Conservation (phyloP, 1,140 invertebrate species). For the Zaprionus nigranus region DNA sequence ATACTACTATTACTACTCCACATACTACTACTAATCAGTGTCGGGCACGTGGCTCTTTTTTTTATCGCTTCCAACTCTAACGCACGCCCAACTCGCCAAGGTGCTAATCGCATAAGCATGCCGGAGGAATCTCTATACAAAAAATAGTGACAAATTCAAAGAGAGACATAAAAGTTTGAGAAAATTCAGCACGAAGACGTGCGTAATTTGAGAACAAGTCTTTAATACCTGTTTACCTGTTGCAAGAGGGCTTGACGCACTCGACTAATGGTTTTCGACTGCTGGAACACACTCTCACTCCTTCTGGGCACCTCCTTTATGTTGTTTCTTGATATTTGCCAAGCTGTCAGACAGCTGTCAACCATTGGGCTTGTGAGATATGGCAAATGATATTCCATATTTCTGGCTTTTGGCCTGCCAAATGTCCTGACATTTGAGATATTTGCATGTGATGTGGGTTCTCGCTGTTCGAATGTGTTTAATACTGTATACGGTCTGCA, state of each 20-base stretch:
- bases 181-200: not conserved
- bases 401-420: not conserved
- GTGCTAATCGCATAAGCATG: slow-evolving; percentile 72
- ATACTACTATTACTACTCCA: not conserved
- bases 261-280: slow-evolving; percentile 4
- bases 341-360: slow-evolving; percentile 26
- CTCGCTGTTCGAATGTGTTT: not conserved
- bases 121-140: slow-evolving; percentile 39
- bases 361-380: not conserved
- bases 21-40: not conserved
- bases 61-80: slow-evolving; percentile 16
- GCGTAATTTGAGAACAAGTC: not conserved
- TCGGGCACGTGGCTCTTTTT: slow-evolving; percentile 30
- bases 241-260: not conserved
- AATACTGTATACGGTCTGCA: not conserved
- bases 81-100: slow-evolving; percentile 42
- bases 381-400: slow-evolving; percentile 11
- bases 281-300: not conserved
- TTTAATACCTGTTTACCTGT: not conserved
- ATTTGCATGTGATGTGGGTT: slow-evolving; percentile 14
- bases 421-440: slow-evolving; percentile 1
- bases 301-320: not conserved
- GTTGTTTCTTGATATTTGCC: slow-evolving; percentile 11
- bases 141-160: slow-evolving; percentile 16
- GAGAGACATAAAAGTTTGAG: not conserved